These are phyloP conservation scores for Idaea biselata DNA, from an alignment of 2,888 invertebrate species.

Conservation along the genomic window DNA sequence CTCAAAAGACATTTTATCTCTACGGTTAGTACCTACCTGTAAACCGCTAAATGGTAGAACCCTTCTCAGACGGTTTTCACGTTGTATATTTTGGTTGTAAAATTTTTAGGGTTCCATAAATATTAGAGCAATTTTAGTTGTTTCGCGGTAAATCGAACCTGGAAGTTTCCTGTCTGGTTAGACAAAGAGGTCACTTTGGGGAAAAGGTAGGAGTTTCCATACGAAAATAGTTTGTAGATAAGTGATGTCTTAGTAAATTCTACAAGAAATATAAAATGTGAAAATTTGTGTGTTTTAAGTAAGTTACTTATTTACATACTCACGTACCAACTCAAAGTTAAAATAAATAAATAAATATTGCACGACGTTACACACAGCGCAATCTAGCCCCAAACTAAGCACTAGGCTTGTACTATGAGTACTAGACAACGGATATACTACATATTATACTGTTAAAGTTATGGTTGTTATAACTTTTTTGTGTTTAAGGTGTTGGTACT, in stretches of 20 bases:
- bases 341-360: too few relatives aligned
- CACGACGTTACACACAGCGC: too few relatives aligned
- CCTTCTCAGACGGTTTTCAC: conserved; percentile 33
- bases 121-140: conserved; percentile 28
- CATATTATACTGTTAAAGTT: too few relatives aligned
- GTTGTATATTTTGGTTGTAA: conserved; percentile 29
- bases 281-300: too few relatives aligned
- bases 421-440: too few relatives aligned
- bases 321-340: too few relatives aligned
- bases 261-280: too few relatives aligned
- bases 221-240: background rate
- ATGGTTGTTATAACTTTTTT: too few relatives aligned
- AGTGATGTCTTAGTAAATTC: background rate
- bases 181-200: background rate
- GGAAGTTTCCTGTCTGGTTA: background rate
- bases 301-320: too few relatives aligned
- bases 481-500: too few relatives aligned
- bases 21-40: conserved; percentile 21
- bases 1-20: background rate
- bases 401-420: too few relatives aligned
- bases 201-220: background rate
- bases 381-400: too few relatives aligned
- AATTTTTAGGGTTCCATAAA: conserved; percentile 31
- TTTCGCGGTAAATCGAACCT: conserved; percentile 1
- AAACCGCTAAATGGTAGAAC: conserved; percentile 39